These are phyloP conservation scores for Capreolus pygargus DNA, from an alignment of 2,113 vertebrate genomes.

Conservation along the genomic window DNA sequence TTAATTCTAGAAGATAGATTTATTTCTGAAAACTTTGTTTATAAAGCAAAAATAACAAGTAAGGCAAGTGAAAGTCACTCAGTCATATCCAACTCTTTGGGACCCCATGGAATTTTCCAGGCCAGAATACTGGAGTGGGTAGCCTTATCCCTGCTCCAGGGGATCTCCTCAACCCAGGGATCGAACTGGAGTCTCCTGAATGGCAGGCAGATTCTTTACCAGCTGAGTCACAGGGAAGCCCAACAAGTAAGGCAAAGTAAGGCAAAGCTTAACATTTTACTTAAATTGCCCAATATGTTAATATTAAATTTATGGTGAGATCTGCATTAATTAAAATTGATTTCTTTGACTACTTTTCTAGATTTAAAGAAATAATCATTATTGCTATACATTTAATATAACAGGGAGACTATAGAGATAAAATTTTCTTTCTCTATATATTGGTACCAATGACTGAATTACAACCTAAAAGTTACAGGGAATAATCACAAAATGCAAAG, in stretches of 20 bases:
- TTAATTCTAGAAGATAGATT: neutral
- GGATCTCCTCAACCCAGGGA: neutral
- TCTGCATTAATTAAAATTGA: neutral
- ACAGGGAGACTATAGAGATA: neutral
- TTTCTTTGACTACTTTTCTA: neutral
- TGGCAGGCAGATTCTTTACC: neutral
- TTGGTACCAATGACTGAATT: neutral
- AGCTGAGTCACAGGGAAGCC: neutral
- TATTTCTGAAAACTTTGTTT: neutral
- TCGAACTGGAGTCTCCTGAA: fast-evolving
- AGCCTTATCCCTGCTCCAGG: neutral
- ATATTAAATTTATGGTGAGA: neutral
- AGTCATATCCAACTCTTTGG: neutral
- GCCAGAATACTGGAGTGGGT: neutral
- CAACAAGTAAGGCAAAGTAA: neutral
- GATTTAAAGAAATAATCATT: neutral
- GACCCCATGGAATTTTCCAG: neutral
- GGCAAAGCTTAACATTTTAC: neutral
- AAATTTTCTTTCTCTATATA: neutral
- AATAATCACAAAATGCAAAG: slow-evolving; percentile 38
- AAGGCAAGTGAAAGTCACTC: neutral
- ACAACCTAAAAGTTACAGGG: neutral
- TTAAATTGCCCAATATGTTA: neutral
- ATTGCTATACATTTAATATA: neutral
- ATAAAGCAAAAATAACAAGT: neutral